These are phyloP conservation scores for Tetramorium bicarinatum DNA, from an alignment of 2,888 invertebrate species.

Conservation along the genomic window DNA sequence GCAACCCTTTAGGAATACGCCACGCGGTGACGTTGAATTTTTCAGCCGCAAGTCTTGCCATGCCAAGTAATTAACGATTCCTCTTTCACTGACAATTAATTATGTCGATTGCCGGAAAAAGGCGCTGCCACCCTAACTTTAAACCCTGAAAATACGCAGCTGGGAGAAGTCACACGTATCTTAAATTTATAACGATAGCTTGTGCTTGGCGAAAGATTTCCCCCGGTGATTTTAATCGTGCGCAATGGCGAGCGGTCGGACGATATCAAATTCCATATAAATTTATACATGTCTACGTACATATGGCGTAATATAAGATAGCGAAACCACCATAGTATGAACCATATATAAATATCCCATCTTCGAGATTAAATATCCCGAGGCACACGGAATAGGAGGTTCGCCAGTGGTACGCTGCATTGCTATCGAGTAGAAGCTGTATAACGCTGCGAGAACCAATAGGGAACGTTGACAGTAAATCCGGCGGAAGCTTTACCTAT, in stretches of 20 bases:
- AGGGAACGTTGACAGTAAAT: slow-evolving; percentile 72
- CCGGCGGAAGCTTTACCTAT: slow-evolving; percentile 76
- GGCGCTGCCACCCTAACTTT: slow-evolving; percentile 20
- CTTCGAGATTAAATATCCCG: slow-evolving; percentile 60
- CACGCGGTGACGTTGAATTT: slow-evolving; percentile 70
- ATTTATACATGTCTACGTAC: not conserved
- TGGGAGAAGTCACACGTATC: not conserved
- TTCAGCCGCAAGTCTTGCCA: slow-evolving; percentile 57
- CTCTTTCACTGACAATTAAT: slow-evolving; percentile 61
- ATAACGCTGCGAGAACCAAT: slow-evolving; percentile 68
- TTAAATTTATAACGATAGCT: not conserved
- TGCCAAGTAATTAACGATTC: slow-evolving; percentile 74
- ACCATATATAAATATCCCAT: slow-evolving; percentile 56
- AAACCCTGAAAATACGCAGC: slow-evolving; percentile 29
- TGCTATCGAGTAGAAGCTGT: slow-evolving; percentile 21
- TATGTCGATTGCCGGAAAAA: slow-evolving; percentile 63
- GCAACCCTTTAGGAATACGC: slow-evolving; percentile 26
- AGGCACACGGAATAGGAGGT: slow-evolving; percentile 31
- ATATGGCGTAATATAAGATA: not conserved
- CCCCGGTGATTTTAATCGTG: not conserved
- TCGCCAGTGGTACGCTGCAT: not conserved
- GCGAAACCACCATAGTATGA: not conserved
- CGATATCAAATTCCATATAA: slow-evolving; percentile 22
- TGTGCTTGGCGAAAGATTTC: not conserved
- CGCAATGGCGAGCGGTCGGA: not conserved